Base-by-base conservation (phyloP, 2,113 vertebrate species). In the Scalopus aquaticus region DNA sequence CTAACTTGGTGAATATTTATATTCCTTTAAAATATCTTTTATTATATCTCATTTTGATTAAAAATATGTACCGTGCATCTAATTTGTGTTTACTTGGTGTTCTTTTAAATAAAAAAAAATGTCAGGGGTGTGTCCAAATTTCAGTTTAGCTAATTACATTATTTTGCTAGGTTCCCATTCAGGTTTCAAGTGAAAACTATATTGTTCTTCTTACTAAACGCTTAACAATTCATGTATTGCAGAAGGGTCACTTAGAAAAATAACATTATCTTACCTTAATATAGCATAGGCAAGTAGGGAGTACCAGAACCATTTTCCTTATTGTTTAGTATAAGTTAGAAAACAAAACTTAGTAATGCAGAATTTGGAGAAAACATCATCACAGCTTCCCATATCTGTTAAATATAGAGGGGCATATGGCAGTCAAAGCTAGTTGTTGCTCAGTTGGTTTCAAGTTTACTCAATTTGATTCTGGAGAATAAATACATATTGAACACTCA, bases 31-130 rank as follows among this genome's bases (percentile, higher is more conserved):
- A 88, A 89, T 73, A 76, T 30, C 32, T 77, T 69, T 81, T 46
- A 90, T 44, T 65, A 65, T 44, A 35, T 81, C 42, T 77, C 32
- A 76, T 93, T 88, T 58, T 92, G n/a, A 92, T 65, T 96, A 95
- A 91, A 17, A 80, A 72, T 30, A 80, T 7, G 12, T 37, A 42
- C 13, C 65, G 10, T 60, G 24, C 56, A 85, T 90, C 92, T 94
- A 95, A 89, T 90, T 84, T 96, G 19, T 96, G 65, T 96, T 95
- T 90, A 82, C 49, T 93, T 93, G 46, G 20, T 88, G 26, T 81
- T 77, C 5, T 90, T 91, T 83, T 77, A 76, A 91, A 92, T 76
- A 73, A 94, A 96, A 24, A 70, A 39, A 84, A 83, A 56, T 51
- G 54, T 74, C 77, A 79, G 88, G 44, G 82, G 44, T 39, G 81